Percentiles rank a stretch among this genome's conserved stretches.
Evolutionary conservation across 2,113 vertebrate genomes (phyloP).

Genomic region (Scatophagus argus): DNA sequence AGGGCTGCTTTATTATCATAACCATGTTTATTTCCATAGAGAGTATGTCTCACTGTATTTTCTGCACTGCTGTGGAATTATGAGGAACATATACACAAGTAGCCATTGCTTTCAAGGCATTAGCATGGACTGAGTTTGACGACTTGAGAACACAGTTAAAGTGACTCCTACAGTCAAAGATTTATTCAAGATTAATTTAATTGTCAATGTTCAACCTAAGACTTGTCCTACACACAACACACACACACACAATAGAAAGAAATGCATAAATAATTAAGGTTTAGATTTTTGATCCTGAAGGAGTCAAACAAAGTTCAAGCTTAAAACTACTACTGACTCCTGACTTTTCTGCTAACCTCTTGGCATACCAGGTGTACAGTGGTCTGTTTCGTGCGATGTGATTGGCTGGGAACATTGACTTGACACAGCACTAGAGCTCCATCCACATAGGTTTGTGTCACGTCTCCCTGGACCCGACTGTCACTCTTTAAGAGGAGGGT

Average conservation of each 20-base stretch:
- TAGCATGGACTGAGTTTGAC: background rate
- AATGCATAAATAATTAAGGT: no score
- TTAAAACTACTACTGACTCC: background rate
- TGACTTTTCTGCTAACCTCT: constrained; percentile 40
- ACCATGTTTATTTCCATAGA: constrained; percentile 72
- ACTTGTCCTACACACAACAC: no score
- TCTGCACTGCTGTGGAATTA: constrained; percentile 53
- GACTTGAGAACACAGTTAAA: background rate
- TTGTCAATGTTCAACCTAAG: no score
- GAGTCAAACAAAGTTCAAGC: background rate
- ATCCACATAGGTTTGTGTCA: constrained; percentile 80
- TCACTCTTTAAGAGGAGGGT: constrained; percentile 86
- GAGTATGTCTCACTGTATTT: constrained; percentile 67
- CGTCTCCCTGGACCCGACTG: constrained; percentile 81
- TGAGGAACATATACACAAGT: constrained; percentile 23
- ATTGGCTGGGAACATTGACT: constrained; percentile 75
- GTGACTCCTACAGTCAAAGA: background rate
- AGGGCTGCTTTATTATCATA: constrained; percentile 77
- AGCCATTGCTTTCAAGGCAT: constrained; percentile 30
- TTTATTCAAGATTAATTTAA: no score
- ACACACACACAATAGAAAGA: no score
- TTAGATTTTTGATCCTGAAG: background rate
- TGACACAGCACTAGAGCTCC: constrained; percentile 76
- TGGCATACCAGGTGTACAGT: constrained; percentile 60
- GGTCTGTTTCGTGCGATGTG: constrained; percentile 57